Percentiles rank a stretch among this genome's conserved stretches.
These are phyloP conservation scores for Hybognathus amarus DNA, from an alignment of 2,797 vertebrate genomes.

Conservation along the genomic window DNA sequence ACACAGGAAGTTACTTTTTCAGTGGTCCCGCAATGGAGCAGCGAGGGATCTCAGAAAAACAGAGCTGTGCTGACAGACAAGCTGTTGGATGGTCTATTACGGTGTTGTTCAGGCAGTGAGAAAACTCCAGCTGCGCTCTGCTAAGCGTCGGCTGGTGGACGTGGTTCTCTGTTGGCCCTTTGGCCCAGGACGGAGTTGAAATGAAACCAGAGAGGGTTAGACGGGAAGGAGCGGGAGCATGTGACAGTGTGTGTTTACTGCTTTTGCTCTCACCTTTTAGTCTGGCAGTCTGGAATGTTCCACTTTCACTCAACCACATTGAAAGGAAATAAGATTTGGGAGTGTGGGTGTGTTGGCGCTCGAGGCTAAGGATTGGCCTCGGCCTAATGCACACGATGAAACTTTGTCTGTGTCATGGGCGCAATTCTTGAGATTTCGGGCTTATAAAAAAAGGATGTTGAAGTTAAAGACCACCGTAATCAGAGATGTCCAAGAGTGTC, in stretches of 20 bases:
- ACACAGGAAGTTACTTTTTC: constrained; percentile 17
- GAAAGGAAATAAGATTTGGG: constrained; percentile 48
- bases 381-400: constrained; percentile 40
- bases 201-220: constrained; percentile 34
- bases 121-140: constrained; percentile 5
- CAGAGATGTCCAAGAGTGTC: constrained; percentile 25
- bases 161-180: constrained; percentile 3
- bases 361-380: constrained; percentile 42
- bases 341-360: constrained; percentile 40
- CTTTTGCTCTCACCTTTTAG: constrained; percentile 53
- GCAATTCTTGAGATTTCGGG: constrained; percentile 31
- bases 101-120: not conserved
- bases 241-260: constrained; percentile 54
- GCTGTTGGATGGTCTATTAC: not conserved
- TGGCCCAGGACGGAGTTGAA: constrained; percentile 9
- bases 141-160: not conserved
- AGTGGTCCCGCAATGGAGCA: not conserved
- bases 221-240: constrained; percentile 30
- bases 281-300: constrained; percentile 55
- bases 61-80: constrained; percentile 21
- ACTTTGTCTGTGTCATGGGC: constrained; percentile 14
- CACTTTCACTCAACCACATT: constrained; percentile 28
- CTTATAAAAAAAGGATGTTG: constrained; percentile 25
- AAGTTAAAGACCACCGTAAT: constrained; percentile 9
- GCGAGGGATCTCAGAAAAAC: constrained; percentile 14